Evolutionary conservation across 2,113 vertebrate species (phyloP).

Genomic region (Patagioenas fasciata): DNA sequence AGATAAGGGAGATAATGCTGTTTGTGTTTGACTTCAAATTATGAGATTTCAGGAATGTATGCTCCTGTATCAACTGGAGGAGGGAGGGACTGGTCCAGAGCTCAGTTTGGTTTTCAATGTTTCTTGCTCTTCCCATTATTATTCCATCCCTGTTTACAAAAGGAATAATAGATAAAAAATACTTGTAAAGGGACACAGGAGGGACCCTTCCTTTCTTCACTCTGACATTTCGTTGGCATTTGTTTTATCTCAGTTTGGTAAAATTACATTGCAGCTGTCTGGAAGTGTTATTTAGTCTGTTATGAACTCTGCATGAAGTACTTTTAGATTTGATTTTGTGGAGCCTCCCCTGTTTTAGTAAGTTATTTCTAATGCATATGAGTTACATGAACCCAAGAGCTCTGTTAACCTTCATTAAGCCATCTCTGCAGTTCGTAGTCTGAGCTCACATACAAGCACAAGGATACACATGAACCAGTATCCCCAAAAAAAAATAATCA

Average conservation of each 20-base stretch:
- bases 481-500: neutral
- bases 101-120: neutral
- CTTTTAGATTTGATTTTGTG: constrained; percentile 64
- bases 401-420: constrained; percentile 61
- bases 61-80: neutral
- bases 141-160: neutral
- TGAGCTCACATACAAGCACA: neutral
- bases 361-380: constrained; percentile 69
- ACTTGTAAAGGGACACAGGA: neutral
- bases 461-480: neutral
- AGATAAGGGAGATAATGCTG: neutral
- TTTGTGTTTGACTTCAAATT: neutral
- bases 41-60: neutral
- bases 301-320: constrained; percentile 20
- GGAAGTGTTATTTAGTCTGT: constrained; percentile 20
- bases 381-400: constrained; percentile 33
- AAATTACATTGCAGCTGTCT: constrained; percentile 37
- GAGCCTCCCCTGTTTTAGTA: constrained; percentile 31
- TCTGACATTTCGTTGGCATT: constrained; percentile 35
- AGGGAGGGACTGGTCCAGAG: neutral
- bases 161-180: neutral
- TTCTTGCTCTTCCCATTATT: neutral
- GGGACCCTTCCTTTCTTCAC: neutral
- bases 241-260: constrained; percentile 1
- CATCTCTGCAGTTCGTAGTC: neutral